Conservation (phyloP, 1,140 invertebrate genomes). For the Diachasmimorpha longicaudata region DNA sequence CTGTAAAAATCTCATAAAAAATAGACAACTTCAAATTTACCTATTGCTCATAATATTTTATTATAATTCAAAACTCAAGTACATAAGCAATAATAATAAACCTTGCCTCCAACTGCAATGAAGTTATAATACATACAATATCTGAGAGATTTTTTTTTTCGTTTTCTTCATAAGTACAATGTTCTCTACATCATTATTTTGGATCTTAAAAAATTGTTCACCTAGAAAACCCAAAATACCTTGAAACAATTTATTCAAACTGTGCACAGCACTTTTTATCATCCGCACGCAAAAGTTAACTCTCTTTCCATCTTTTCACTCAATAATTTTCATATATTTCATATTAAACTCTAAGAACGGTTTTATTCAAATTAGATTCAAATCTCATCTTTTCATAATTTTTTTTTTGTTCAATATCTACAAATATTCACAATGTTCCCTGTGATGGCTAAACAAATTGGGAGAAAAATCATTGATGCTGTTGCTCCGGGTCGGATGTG, state of each 20-base stretch:
- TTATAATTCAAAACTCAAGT: not conserved
- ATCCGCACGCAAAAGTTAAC: slow-evolving; percentile 7
- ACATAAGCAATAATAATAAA: not conserved
- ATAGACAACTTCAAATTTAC: not conserved
- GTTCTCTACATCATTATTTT: not conserved
- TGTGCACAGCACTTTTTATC: slow-evolving; percentile 22
- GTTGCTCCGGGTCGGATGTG: not conserved
- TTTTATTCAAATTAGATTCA: not conserved
- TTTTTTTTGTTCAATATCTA: slow-evolving; percentile 26
- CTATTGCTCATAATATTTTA: not conserved
- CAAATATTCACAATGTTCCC: slow-evolving; percentile 24
- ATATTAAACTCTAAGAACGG: slow-evolving; percentile 8
- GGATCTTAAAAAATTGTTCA: not conserved
- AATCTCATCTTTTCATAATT: not conserved
- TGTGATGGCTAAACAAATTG: slow-evolving; percentile 10
- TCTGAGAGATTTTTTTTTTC: not conserved
- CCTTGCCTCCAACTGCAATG: not conserved
- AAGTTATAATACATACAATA: not conserved
- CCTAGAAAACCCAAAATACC: not conserved
- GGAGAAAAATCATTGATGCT: not conserved
- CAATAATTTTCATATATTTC: not conserved
- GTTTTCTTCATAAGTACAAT: not conserved
- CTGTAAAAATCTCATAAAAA: too few relatives aligned
- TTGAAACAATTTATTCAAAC: slow-evolving; percentile 14
- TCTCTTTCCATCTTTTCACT: not conserved